Percentiles rank a stretch among this genome's conserved stretches.
These are phyloP conservation scores for Pangasius djambal DNA, from an alignment of 2,797 vertebrate species.

Conservation along the genomic window DNA sequence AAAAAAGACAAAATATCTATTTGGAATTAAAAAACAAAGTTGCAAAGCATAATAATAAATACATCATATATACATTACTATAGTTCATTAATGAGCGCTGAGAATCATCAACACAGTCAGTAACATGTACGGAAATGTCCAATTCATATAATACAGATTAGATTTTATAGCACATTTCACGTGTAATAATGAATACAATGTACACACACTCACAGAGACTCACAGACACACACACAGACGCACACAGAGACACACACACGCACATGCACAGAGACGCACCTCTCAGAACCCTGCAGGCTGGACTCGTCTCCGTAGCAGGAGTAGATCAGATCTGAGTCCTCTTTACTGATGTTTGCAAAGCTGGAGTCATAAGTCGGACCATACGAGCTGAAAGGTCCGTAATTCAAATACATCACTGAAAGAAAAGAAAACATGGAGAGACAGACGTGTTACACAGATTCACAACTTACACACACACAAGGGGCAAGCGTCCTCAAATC, in stretches of 20 bases:
- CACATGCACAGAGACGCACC: conserved; percentile 84
- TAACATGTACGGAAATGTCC: not conserved
- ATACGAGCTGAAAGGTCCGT: conserved; percentile 93
- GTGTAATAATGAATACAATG: not conserved
- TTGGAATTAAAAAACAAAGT: not conserved
- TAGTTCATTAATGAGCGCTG: not conserved
- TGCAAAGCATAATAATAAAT: not conserved
- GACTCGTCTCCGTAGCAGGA: conserved; percentile 89
- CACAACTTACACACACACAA: not conserved
- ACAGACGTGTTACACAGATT: not conserved
- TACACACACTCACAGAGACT: conserved; percentile 11
- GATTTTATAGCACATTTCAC: not conserved
- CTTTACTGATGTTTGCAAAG: conserved; percentile 94
- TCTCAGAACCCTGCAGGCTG: conserved; percentile 82
- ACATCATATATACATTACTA: not conserved
- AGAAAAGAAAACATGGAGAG: not conserved
- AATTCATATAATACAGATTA: not conserved
- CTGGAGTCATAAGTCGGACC: conserved; percentile 95
- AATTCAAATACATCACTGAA: conserved; percentile 94
- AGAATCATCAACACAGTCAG: not conserved
- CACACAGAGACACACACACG: conserved; percentile 67
- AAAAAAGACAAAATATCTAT: not conserved
- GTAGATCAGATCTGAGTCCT: conserved; percentile 93
- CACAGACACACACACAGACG: conserved; percentile 71
- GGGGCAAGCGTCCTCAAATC: not conserved